Evolutionary conservation across 2,888 invertebrate species (phyloP), one percentile per base, ranked within the genome.

Genomic region (Lasioglossum calceatum): DNA sequence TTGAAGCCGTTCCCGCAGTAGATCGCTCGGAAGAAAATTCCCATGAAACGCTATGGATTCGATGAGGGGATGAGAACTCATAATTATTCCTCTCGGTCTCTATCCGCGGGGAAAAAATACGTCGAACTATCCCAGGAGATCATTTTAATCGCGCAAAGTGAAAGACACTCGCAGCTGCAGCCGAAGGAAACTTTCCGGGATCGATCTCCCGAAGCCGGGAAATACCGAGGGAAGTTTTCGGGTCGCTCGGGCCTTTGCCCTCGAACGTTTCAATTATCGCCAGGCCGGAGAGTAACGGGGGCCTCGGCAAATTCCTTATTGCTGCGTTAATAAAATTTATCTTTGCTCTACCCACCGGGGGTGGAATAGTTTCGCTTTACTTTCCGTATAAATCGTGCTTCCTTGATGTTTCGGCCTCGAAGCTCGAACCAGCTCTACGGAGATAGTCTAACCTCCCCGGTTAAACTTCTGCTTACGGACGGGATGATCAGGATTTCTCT

Each of bases 101-200:
- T 32, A 36, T 23, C 1, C 67, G 36, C 8, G 23, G 8, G 19
- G 67, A 8, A 67, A 54, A 61, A 36, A 23, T 39, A 42, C 71
- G 39, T 44, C 67, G 27, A 32, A 32, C 39, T 27, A 27, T 54
- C 32, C 42, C 23, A 44, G 36, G 32, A 72, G 54, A 82, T 77
- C 82, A 39, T 82, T 84, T 42, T 67, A 82, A 82, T 77, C 77
- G 77, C 44, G 83, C 54, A 54, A 82, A 84, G 73, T 72, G 50
- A 83, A 16, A 23, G 36, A 73, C 54, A 44, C 39, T 10, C 32
- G 27, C 39, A 39, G 16, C n/a, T 50, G 36, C 77, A 67, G 67
- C 50, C 42, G 64, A 36, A 23, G 39, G 42, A 79, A 82, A 73
- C 54, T 67, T 50, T 54, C 14, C 44, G 14, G 5, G 44, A 82